Evolutionary conservation across 2,888 invertebrate genomes (phyloP).

Genomic region (Choreutis nemorana): DNA sequence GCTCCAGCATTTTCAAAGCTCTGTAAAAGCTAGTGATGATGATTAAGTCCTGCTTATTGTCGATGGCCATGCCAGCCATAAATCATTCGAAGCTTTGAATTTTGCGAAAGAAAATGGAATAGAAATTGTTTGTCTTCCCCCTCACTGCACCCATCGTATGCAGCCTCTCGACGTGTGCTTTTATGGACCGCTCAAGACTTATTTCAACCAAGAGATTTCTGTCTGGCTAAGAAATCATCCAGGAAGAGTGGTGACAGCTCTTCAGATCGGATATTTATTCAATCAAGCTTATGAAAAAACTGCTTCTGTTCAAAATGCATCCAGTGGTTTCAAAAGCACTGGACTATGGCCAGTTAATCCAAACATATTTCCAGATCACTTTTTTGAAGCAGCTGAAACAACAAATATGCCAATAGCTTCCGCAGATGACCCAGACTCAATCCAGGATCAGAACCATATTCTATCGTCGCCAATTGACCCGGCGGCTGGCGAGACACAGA

Average conservation of each 20-base stretch:
- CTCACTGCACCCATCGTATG: slow-evolving; percentile 21
- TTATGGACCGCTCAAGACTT: slow-evolving; percentile 19
- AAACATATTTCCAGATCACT: slow-evolving; percentile 15
- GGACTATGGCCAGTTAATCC: slow-evolving; percentile 14
- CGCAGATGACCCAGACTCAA: no score
- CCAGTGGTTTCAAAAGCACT: slow-evolving; percentile 15
- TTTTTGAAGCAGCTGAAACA: slow-evolving; percentile 15
- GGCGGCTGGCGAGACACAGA: no score
- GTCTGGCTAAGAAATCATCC: slow-evolving; percentile 18
- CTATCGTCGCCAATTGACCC: no score
- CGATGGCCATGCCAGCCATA: not conserved
- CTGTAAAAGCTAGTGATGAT: not conserved
- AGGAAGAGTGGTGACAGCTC: slow-evolving; percentile 18
- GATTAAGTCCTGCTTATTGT: slow-evolving; percentile 1
- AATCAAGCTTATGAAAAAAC: slow-evolving; percentile 15
- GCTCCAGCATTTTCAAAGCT: not conserved
- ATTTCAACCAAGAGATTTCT: slow-evolving; percentile 17
- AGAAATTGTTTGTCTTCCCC: no score
- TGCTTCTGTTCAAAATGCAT: slow-evolving; percentile 10
- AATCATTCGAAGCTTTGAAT: not conserved
- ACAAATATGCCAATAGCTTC: slow-evolving; percentile 2
- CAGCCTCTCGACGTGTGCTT: slow-evolving; percentile 24
- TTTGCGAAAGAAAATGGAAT: slow-evolving; percentile 2
- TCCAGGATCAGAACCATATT: no score
- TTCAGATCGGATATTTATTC: slow-evolving; percentile 18